Base-by-base conservation (phyloP, 2,797 vertebrate genomes). In the Paedocypris micromegethes region DNA sequence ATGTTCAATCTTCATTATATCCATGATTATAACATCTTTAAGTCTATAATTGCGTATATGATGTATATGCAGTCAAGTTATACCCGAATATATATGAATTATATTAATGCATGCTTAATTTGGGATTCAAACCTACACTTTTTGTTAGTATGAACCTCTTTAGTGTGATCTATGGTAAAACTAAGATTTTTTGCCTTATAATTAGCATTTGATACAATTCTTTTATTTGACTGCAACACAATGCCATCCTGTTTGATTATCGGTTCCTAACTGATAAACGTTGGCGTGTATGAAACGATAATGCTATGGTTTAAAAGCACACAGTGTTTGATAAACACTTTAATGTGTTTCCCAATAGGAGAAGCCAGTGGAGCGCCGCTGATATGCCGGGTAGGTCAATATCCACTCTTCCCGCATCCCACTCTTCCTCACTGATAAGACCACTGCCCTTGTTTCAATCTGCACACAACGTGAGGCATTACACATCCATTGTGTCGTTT, bases 361-460 rank as follows among this genome's bases (percentile, higher is more conserved):
- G 73, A 64, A 58, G 53, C 57, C 70, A 75, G 67, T 64, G 66
- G 71, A 57, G 68, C 55, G 40, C 77, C 72, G 40, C 44, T 76
- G 61, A 83, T 85, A 71, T 84, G 77, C 77, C 64, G 66, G 77
- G 83, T 83, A 77, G 63, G 81, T 80, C 68, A 68, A 69, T 74
- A 66, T 72, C 45, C 51, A 55, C 47, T 64, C 49, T 62, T 5
- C 47, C 57, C 8, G 39, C 47, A 50, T 69, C 23, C 55, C 41
- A 57, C 63, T 64, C 63, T 47, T 60, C 8, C 49, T 64, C 39
- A 37, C 53, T 53, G 59, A 62, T 72, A 45, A 70, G 41, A 40
- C 55, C 42, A 4, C 37, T 9, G 46, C 52, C 9, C 60, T 8
- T 47, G 37, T 43, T 42, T 65, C 54, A 42, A 6, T 43, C 37